Base-by-base conservation (phyloP, 2,113 vertebrate genomes). In the Sprattus sprattus region DNA sequence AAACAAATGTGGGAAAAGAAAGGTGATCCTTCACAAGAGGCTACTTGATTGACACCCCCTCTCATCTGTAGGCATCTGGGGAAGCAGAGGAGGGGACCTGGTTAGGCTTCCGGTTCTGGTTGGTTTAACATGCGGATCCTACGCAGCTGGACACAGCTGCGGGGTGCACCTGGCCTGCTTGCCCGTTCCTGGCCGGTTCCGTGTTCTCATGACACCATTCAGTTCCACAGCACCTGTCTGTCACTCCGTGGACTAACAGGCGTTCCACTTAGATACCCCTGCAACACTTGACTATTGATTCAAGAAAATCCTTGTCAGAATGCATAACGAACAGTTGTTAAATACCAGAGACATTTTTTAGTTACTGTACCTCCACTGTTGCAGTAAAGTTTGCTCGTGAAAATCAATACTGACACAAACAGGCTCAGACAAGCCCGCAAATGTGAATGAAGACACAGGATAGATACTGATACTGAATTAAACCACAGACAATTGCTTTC, bases 181-280 rank as follows among this genome's bases (percentile, higher is more conserved):
- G 28, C 71, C 28, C 32, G 32, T 15, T 71, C 11, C 71, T 32
- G 71, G 5, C 71, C 2, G 71, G 71, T 78, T 78, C 71, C 25
- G 87, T 90, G 87, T 94, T 95, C 94, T 95, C 95, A 94, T 92
- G 91, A 90, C 90, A 93, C 84, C 81, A 75, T 82, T 84, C 90
- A 81, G 85, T 87, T 91, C 84, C 50, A 87, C 75, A 90, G 88
- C 93, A 95, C 93, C 94, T 94, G 94, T 93, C 90, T 87, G 89
- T 87, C 89, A 87, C 71, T 28, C 71, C 44, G 71, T 86, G n/a
- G 45, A 86, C 91, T 87, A 90, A 88, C 93, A 94, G 93, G 93
- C 93, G 93, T 94, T 93, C 89, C 90, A 85, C 84, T 88, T 85
- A 60, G 89, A 92, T 93, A 91, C 91, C 88, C 83, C 84, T 88